These are phyloP conservation scores for Sphaerophoria taeniata DNA, from an alignment of 2,888 invertebrate species.

Conservation along the genomic window DNA sequence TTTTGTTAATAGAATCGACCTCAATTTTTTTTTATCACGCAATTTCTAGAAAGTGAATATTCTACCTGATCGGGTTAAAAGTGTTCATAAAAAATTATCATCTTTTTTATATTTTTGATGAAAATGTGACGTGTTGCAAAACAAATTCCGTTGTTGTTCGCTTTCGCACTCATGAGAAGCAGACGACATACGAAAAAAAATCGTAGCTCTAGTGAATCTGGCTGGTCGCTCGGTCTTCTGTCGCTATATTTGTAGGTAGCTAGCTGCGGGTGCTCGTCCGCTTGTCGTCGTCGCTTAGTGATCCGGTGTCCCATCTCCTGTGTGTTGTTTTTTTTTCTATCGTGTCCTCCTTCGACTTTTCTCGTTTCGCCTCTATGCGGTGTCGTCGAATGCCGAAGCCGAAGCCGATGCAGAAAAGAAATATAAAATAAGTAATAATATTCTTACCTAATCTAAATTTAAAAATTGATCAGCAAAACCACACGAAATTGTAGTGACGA, in stretches of 20 bases:
- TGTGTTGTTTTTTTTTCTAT: neutral
- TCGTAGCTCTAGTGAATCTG: slow-evolving; percentile 20
- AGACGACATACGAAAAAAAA: slow-evolving; percentile 14
- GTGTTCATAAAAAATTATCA: slow-evolving; percentile 41
- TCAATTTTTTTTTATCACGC: neutral
- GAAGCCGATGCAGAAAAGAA: slow-evolving; percentile 18
- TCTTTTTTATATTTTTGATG: slow-evolving; percentile 46
- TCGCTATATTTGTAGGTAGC: slow-evolving; percentile 5
- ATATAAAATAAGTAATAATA: slow-evolving; percentile 21
- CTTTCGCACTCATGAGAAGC: slow-evolving; percentile 42
- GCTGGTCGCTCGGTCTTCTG: slow-evolving; percentile 51
- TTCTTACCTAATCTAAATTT: slow-evolving; percentile 74
- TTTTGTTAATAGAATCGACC: neutral
- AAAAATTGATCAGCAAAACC: slow-evolving; percentile 68
- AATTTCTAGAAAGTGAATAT: slow-evolving; percentile 4
- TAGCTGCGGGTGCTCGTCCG: neutral
- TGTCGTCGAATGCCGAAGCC: slow-evolving; percentile 55
- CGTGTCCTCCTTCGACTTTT: slow-evolving; percentile 10
- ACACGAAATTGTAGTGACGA: slow-evolving; percentile 61
- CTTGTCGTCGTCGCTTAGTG: neutral
- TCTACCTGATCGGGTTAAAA: neutral
- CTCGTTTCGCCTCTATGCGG: slow-evolving; percentile 14
- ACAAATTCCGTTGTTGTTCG: slow-evolving; percentile 73
- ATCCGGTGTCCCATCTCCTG: slow-evolving; percentile 11
- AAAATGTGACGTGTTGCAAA: slow-evolving; percentile 74